Evolutionary conservation across 2,797 vertebrate genomes (phyloP).

Genomic region (Cephalopachus bancanus): DNA sequence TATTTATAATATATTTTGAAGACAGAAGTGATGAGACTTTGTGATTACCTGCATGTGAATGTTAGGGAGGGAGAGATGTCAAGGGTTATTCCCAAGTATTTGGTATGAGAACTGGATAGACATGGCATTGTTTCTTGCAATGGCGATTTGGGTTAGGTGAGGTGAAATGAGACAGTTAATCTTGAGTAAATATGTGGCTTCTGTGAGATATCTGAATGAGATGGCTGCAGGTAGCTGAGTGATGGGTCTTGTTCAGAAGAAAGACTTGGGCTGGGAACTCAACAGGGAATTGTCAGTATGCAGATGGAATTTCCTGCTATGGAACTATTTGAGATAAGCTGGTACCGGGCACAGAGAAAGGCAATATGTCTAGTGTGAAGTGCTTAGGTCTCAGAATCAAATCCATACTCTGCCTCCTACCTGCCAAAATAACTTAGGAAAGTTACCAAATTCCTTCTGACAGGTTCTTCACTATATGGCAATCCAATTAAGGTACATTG

Average conservation of each 20-base stretch:
- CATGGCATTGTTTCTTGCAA: not conserved
- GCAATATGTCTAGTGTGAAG: not conserved
- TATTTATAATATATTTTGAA: not conserved
- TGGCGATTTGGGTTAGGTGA: not conserved
- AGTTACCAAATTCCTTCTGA: not conserved
- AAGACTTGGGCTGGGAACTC: not conserved
- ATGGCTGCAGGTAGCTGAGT: too few relatives aligned
- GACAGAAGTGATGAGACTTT: not conserved
- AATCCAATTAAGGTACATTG: not conserved
- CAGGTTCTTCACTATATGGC: not conserved
- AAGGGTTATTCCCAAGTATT: not conserved
- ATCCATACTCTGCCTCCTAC: not conserved
- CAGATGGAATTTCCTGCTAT: not conserved
- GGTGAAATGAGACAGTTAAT: not conserved
- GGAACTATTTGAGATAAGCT: not conserved
- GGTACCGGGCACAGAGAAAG: not conserved
- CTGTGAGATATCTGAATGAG: not conserved
- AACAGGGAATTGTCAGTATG: too few relatives aligned
- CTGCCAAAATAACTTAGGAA: not conserved
- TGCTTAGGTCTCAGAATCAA: not conserved
- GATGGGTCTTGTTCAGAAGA: not conserved
- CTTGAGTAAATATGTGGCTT: not conserved
- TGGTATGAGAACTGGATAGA: not conserved
- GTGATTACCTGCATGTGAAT: not conserved
- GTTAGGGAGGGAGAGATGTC: fast-evolving